A percentile compares a stretch with the other conserved stretches of the same genome.
Evolutionary conservation across 2,888 invertebrate genomes (phyloP).

Genomic region (Catocala sponsa): DNA sequence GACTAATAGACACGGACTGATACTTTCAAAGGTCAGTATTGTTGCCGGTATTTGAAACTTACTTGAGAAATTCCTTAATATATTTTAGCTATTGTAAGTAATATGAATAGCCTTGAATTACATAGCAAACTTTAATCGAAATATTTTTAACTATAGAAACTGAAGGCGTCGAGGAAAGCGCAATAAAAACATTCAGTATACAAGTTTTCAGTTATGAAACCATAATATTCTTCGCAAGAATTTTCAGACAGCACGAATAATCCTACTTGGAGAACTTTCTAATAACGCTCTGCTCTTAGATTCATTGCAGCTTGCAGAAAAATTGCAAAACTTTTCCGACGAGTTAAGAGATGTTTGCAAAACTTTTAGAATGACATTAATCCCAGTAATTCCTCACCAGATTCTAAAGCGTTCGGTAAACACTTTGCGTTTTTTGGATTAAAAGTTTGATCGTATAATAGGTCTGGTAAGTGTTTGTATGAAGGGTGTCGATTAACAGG

Average conservation of each 20-base stretch:
- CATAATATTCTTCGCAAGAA: slow-evolving; percentile 62
- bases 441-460: slow-evolving; percentile 44
- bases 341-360: slow-evolving; percentile 70
- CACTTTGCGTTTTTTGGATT: slow-evolving; percentile 53
- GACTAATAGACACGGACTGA: too few species aligned
- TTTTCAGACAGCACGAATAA: slow-evolving; percentile 66
- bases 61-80: too few species aligned
- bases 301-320: slow-evolving; percentile 81
- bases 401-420: slow-evolving; percentile 62
- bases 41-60: too few species aligned
- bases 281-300: slow-evolving; percentile 77
- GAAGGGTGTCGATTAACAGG: neutral
- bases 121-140: slow-evolving; percentile 42
- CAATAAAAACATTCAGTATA: slow-evolving; percentile 49
- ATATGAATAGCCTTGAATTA: slow-evolving; percentile 5
- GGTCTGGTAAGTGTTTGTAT: slow-evolving; percentile 24
- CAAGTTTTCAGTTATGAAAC: slow-evolving; percentile 59
- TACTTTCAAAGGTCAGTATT: too few species aligned
- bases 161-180: slow-evolving; percentile 28
- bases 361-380: slow-evolving; percentile 78
- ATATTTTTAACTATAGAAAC: slow-evolving; percentile 48
- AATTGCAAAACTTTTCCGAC: slow-evolving; percentile 68
- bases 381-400: slow-evolving; percentile 68
- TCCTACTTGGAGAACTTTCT: slow-evolving; percentile 75
- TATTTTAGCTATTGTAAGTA: neutral